Percentiles rank a stretch among this genome's conserved stretches.
phyloP scores from a whole-genome alignment of 2,797 vertebrate genomes.

The Pteronotus mesoamericanus region DNA sequence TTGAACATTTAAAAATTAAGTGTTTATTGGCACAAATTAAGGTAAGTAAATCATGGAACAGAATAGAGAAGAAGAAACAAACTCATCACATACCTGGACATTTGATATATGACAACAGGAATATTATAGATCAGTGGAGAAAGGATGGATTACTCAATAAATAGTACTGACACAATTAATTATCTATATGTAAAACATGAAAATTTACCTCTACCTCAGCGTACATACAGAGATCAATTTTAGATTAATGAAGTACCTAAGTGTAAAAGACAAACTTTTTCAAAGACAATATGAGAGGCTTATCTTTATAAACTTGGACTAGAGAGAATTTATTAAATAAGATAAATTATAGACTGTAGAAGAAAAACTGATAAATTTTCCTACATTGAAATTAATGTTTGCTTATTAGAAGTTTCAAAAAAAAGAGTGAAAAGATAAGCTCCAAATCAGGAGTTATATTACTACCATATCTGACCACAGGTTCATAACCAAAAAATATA shows the following conservation, averaged over 20 bases:
- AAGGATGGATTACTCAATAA: not conserved
- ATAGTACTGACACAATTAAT: not conserved
- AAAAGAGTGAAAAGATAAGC: constrained; percentile 2
- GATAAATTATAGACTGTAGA: not conserved
- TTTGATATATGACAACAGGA: not conserved
- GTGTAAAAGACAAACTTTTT: constrained; percentile 3
- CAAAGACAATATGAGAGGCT: not conserved
- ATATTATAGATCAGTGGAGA: not conserved
- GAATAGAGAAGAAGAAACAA: not conserved
- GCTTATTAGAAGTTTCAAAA: constrained; percentile 19
- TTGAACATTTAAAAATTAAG: constrained; percentile 30
- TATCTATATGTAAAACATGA: not conserved
- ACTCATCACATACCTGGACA: not conserved
- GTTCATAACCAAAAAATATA: not conserved
- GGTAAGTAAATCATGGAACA: not conserved
- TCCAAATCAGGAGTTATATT: not conserved
- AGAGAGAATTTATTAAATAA: constrained; percentile 27
- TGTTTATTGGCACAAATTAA: not conserved
- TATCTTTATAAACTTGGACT: not conserved
- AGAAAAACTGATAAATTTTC: constrained; percentile 21
- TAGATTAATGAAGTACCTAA: not conserved
- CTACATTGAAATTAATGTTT: constrained; percentile 35
- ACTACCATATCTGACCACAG: not conserved
- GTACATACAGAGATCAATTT: not conserved
- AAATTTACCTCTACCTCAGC: not conserved